Evolutionary conservation across 1,140 invertebrate genomes (phyloP).

Genomic region (Aphelenchoides fujianensis): DNA sequence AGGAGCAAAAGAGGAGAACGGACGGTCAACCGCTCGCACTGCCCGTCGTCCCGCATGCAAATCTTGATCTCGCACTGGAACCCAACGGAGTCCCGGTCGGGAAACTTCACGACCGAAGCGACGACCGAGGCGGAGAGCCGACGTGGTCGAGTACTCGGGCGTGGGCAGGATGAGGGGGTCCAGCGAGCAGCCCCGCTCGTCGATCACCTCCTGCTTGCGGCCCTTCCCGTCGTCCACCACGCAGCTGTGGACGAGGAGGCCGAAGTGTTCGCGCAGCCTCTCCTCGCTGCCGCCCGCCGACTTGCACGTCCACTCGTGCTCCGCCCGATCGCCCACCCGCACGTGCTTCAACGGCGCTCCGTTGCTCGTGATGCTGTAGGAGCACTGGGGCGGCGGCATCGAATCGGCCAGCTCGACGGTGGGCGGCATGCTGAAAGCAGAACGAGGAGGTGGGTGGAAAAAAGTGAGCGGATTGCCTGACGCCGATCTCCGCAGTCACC

Average conservation of each 20-base stretch:
- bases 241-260: constrained; percentile 43
- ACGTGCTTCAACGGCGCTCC: constrained; percentile 30
- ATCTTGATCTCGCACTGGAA: constrained; percentile 51
- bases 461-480: too few relatives aligned
- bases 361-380: constrained; percentile 25
- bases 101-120: constrained; percentile 53
- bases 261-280: constrained; percentile 23
- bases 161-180: constrained; percentile 35
- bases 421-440: constrained; percentile 30
- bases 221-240: constrained; percentile 44
- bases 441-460: too few relatives aligned
- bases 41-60: constrained; percentile 50
- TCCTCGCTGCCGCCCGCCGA: constrained; percentile 6
- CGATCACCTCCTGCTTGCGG: constrained; percentile 29
- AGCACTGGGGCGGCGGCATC: constrained; percentile 28
- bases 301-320: constrained; percentile 35
- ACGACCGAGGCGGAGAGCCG: constrained; percentile 25
- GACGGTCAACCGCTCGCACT: constrained; percentile 55
- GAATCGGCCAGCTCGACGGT: background rate
- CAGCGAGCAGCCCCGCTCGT: constrained; percentile 35
- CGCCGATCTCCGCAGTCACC: constrained; percentile 30
- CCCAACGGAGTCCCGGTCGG: constrained; percentile 47
- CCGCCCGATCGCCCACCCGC: constrained; percentile 32
- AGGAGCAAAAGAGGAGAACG: background rate
- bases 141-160: constrained; percentile 23